These are phyloP conservation scores for Autographa gamma DNA, from an alignment of 2,888 invertebrate genomes.

Conservation along the genomic window DNA sequence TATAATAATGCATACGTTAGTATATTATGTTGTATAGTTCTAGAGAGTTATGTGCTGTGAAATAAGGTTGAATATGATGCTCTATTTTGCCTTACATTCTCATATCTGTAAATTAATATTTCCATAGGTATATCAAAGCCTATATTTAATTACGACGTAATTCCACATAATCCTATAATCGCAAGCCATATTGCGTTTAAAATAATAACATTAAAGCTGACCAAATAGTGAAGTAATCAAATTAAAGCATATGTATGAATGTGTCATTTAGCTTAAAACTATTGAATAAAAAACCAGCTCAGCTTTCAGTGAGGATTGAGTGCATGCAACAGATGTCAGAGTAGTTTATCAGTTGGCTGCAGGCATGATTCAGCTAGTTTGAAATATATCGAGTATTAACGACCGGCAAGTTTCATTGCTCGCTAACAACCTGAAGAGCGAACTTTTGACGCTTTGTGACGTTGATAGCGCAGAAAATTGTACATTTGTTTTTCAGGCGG, in stretches of 20 bases:
- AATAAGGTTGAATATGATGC: neutral
- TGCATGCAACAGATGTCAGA: neutral
- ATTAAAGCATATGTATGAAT: neutral
- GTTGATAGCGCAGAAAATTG: neutral
- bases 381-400: constrained; percentile 4
- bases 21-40: neutral
- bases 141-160: too few relatives aligned
- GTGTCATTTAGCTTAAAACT: neutral
- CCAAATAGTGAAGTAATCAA: neutral
- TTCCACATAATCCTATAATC: too few relatives aligned
- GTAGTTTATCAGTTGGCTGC: neutral
- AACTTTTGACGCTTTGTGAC: neutral
- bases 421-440: neutral
- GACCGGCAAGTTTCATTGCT: neutral
- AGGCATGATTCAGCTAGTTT: constrained; percentile 4
- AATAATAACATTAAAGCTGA: too few relatives aligned
- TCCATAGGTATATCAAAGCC: too few relatives aligned
- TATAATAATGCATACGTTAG: too few relatives aligned
- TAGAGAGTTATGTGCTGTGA: neutral
- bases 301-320: neutral
- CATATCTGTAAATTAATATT: too few relatives aligned
- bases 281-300: neutral
- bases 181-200: too few relatives aligned
- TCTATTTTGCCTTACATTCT: too few relatives aligned
- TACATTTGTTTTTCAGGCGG: neutral